These are phyloP conservation scores for Chironomus tepperi DNA, from an alignment of 1,140 invertebrate genomes.

Conservation along the genomic window DNA sequence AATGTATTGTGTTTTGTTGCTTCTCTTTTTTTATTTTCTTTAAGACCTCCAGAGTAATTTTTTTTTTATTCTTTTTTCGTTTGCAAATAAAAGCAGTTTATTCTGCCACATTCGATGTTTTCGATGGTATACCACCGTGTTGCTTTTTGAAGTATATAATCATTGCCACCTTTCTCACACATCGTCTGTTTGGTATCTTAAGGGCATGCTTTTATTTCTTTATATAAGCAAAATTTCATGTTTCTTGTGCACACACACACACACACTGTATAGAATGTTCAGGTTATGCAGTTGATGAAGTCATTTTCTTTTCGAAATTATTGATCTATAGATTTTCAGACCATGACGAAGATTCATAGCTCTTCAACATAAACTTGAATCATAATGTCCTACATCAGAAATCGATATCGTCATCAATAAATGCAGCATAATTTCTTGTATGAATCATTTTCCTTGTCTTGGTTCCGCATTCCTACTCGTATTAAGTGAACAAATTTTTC, in stretches of 20 bases:
- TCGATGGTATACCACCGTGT: not conserved
- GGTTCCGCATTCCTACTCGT: too few relatives aligned
- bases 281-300: not conserved
- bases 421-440: too few relatives aligned
- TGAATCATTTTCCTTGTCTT: too few relatives aligned
- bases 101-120: not conserved
- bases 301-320: not conserved
- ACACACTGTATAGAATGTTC: too few relatives aligned
- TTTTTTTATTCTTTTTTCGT: not conserved
- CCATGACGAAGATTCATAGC: too few relatives aligned
- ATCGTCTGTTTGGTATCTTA: not conserved
- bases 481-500: too few relatives aligned
- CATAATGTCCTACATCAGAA: too few relatives aligned
- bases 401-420: too few relatives aligned
- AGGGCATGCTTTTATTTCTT: not conserved
- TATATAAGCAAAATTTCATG: not conserved
- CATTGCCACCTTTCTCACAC: conserved; percentile 16
- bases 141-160: conserved; percentile 10
- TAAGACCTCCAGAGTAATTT: not conserved
- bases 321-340: too few relatives aligned
- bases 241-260: not conserved
- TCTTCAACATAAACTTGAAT: too few relatives aligned
- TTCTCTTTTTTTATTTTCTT: not conserved
- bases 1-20: not conserved
- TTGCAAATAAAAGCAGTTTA: not conserved